These are phyloP conservation scores for mouse (Mus musculus) DNA, from an alignment of 2,113 vertebrate genomes.

Conservation along the genomic window GRCm39 chr17:86581501-86582000, in stretches of 20 bases:
- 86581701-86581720: background rate
- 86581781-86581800: no score
- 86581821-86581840: background rate
- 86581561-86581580: background rate
- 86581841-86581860: background rate
- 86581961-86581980: background rate
- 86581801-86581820: no score
- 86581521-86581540: background rate
- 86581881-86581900: background rate
- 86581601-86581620: background rate
- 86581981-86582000: background rate
- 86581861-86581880: background rate
- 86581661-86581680: constrained; percentile 11
- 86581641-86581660: background rate
- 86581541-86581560: background rate
- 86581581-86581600: background rate
- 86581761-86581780: no score
- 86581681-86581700: background rate
- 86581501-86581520: background rate
- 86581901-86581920: background rate
- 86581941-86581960: background rate
- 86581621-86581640: background rate
- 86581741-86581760: background rate
- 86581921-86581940: background rate
- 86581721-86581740: background rate